Evolutionary conservation across 2,888 invertebrate species (phyloP).

Genomic region (Aporophyla lueneburgensis): DNA sequence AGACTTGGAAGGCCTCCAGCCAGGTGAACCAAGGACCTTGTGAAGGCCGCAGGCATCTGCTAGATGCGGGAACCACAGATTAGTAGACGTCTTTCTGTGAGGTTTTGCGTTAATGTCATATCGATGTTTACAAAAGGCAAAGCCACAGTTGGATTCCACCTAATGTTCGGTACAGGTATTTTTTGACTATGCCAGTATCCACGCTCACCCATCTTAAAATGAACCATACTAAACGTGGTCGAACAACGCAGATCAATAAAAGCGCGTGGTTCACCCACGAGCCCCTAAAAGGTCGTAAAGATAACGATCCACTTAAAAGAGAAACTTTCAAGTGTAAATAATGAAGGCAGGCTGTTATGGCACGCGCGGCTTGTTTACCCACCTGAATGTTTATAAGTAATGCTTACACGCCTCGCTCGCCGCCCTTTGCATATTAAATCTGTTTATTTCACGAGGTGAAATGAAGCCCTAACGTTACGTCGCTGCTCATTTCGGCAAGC

Average conservation of each 20-base stretch:
- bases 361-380: conserved; percentile 37
- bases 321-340: conserved; percentile 53
- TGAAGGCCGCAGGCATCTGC: too few relatives aligned
- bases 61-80: too few relatives aligned
- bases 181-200: too few relatives aligned
- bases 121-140: too few relatives aligned
- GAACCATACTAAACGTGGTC: background rate
- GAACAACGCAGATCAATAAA: conserved; percentile 32
- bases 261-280: conserved; percentile 17
- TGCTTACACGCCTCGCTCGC: conserved; percentile 45
- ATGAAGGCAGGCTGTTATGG: conserved; percentile 42
- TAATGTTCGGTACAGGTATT: background rate
- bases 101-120: too few relatives aligned
- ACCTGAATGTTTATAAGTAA: conserved; percentile 50
- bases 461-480: conserved; percentile 46
- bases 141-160: background rate
- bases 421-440: conserved; percentile 59
- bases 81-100: too few relatives aligned
- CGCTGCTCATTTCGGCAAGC: conserved; percentile 18
- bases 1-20: too few relatives aligned
- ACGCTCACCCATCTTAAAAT: background rate
- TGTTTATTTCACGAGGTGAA: conserved; percentile 55
- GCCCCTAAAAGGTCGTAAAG: conserved; percentile 33
- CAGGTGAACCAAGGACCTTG: too few relatives aligned
- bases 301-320: conserved; percentile 46